Percentiles rank a stretch among this genome's conserved stretches.
Evolutionary conservation across 2,888 invertebrate species (phyloP).

Genomic region (Aromia moschata): DNA sequence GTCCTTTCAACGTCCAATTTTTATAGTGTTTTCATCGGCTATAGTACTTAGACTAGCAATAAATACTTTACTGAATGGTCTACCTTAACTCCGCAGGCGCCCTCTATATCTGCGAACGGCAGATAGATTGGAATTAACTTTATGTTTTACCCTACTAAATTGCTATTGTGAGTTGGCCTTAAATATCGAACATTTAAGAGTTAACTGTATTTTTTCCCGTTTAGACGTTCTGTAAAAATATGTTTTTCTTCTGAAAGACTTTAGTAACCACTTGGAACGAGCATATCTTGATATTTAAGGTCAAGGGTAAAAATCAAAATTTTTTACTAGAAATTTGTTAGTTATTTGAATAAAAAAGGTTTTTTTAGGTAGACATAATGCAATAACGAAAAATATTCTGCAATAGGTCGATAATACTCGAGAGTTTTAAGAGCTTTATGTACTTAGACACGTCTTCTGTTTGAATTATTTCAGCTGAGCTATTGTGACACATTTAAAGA

Average conservation of each 20-base stretch:
- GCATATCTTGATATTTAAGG: conserved; percentile 3
- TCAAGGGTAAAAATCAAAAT: conserved; percentile 7
- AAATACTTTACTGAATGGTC: conserved; percentile 20
- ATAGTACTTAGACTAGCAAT: conserved; percentile 29
- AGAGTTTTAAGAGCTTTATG: conserved; percentile 5
- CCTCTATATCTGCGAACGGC: too few species aligned
- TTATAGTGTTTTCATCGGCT: conserved; percentile 1
- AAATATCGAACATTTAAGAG: conserved; percentile 2
- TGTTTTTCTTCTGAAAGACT: too few species aligned
- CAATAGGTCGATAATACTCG: not conserved
- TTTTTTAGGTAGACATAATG: not conserved
- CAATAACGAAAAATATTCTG: not conserved
- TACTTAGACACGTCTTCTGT: not conserved
- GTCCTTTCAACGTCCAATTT: conserved; percentile 21
- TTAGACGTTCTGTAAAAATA: too few species aligned
- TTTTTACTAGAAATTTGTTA: conserved; percentile 1
- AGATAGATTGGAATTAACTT: not conserved
- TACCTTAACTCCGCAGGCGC: conserved; percentile 1
- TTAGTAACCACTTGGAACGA: too few species aligned
- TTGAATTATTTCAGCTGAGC: conserved; percentile 7
- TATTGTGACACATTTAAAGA: conserved; percentile 10
- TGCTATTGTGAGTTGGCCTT: not conserved
- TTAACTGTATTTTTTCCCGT: too few species aligned
- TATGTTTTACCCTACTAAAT: not conserved
- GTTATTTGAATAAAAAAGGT: not conserved